Percentiles rank a stretch among this genome's conserved stretches.
These are phyloP conservation scores for Pogonomyrmex californicus DNA, from an alignment of 1,140 invertebrate genomes.

Conservation along the genomic window DNA sequence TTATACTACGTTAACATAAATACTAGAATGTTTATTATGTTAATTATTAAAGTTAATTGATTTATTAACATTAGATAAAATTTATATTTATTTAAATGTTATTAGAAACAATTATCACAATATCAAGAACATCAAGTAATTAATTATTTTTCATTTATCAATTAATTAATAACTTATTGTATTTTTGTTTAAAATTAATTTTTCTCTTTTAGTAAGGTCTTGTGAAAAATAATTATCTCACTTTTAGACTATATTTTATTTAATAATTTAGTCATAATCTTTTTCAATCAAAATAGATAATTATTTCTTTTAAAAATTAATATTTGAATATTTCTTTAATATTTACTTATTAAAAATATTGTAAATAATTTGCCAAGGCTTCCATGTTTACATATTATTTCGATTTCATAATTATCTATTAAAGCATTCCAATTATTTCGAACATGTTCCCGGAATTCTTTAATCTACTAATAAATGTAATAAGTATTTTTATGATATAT, in stretches of 20 bases:
- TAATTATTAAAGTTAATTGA: too few relatives aligned
- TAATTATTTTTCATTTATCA: too few relatives aligned
- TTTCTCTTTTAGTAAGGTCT: neutral
- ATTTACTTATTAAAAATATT: constrained; percentile 18
- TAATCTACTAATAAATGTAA: constrained; percentile 7
- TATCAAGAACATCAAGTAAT: neutral
- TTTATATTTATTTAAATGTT: too few relatives aligned
- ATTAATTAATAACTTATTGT: too few relatives aligned
- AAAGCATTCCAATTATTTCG: constrained; percentile 19
- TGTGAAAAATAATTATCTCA: neutral
- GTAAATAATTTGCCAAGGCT: neutral
- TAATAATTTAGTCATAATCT: neutral
- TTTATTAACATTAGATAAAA: too few relatives aligned
- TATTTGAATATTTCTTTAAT: neutral
- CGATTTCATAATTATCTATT: constrained; percentile 5
- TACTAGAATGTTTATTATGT: too few relatives aligned
- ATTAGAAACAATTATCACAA: too few relatives aligned
- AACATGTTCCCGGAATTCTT: neutral
- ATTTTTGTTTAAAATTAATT: neutral
- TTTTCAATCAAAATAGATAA: neutral
- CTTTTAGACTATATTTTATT: neutral
- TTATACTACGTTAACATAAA: too few relatives aligned
- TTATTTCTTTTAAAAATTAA: neutral
- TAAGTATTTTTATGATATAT: neutral
- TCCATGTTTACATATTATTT: constrained; percentile 23